Evolutionary conservation across 1,140 invertebrate species (phyloP).

Genomic region (Drosophila varians): DNA sequence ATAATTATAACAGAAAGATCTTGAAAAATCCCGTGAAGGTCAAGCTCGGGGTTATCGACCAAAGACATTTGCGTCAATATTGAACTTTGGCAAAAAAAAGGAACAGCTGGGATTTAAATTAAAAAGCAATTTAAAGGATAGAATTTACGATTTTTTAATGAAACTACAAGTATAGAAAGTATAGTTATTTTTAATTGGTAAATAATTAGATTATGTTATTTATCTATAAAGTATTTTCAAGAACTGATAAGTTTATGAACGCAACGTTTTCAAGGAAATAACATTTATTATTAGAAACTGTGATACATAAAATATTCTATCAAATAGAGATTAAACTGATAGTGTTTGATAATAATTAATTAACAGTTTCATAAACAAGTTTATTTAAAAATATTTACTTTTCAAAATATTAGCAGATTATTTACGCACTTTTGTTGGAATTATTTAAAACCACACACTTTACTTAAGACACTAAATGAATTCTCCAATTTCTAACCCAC

Average conservation of each 20-base stretch:
- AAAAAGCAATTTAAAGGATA: too few species aligned
- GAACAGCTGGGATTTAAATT: neutral
- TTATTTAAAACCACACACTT: neutral
- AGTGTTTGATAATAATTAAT: too few species aligned
- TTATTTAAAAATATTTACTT: too few species aligned
- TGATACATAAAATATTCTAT: too few species aligned
- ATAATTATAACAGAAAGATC: neutral
- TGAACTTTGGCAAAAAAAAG: neutral
- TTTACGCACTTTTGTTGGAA: constrained; percentile 14
- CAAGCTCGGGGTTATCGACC: neutral
- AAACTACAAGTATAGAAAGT: too few species aligned
- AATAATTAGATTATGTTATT: neutral
- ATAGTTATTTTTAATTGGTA: too few species aligned
- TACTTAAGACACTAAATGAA: too few species aligned
- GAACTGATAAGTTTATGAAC: neutral
- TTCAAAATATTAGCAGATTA: neutral
- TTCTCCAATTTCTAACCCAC: neutral
- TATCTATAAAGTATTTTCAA: neutral
- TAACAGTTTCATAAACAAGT: too few species aligned
- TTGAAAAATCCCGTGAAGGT: neutral
- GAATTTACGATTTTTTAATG: too few species aligned
- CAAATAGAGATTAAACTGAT: too few species aligned
- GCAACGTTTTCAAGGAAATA: too few species aligned
- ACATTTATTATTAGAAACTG: too few species aligned
- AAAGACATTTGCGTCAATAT: neutral